A percentile compares a stretch with the other conserved stretches of the same genome.
These are phyloP conservation scores for Phoxinus dragarum DNA, from an alignment of 2,797 vertebrate species.

Conservation along the genomic window DNA sequence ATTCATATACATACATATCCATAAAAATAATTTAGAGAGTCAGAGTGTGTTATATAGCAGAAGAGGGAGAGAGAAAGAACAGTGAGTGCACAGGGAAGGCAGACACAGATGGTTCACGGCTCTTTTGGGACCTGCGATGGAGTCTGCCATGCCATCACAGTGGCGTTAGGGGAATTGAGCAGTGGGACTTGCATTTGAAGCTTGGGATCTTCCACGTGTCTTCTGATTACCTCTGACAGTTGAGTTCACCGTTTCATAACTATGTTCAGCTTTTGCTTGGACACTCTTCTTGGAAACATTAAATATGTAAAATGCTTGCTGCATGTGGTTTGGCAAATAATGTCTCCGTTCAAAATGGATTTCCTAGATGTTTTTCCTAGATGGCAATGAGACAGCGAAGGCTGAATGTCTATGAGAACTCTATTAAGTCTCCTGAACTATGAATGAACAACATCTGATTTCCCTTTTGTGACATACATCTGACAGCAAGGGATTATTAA, in stretches of 20 bases:
- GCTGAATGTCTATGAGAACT: background rate
- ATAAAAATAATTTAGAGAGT: slow-evolving; percentile 45
- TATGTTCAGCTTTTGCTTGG: background rate
- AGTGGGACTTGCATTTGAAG: slow-evolving; percentile 18
- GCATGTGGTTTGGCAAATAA: slow-evolving; percentile 7
- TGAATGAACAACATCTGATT: background rate
- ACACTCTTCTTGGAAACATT: slow-evolving; percentile 3
- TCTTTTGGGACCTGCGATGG: slow-evolving; percentile 37
- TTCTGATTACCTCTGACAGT: slow-evolving; percentile 21
- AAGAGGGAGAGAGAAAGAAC: background rate
- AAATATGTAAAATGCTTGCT: background rate
- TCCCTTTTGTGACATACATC: background rate
- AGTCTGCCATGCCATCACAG: slow-evolving; percentile 35
- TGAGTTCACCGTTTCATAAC: slow-evolving; percentile 21
- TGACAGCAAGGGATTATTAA: background rate
- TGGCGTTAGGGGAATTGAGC: slow-evolving; percentile 18
- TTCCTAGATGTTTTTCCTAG: background rate
- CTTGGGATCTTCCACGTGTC: slow-evolving; percentile 25
- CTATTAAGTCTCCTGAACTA: background rate
- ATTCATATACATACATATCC: slow-evolving; percentile 41
- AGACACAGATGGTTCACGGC: slow-evolving; percentile 47
- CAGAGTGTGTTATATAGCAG: background rate
- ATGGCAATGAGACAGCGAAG: background rate
- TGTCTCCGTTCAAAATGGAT: background rate
- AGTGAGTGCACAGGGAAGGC: slow-evolving; percentile 20